Evolutionary conservation across 2,888 invertebrate species (phyloP).

Genomic region (Noctua janthe): DNA sequence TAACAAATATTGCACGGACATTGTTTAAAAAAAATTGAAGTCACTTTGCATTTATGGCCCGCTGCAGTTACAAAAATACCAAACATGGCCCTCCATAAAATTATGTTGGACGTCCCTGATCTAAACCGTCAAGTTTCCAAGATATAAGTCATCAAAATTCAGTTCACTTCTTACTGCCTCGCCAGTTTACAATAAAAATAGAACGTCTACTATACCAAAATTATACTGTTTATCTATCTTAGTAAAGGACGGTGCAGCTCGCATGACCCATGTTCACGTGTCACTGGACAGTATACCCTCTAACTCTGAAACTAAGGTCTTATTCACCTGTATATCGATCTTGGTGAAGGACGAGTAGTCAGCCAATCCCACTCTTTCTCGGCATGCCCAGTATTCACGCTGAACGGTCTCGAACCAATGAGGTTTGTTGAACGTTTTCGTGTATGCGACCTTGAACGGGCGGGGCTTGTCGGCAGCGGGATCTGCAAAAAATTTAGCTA

Average conservation of each 20-base stretch:
- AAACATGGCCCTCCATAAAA: too few relatives aligned
- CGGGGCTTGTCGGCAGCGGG: constrained; percentile 75
- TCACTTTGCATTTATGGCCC: too few relatives aligned
- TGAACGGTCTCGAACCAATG: constrained; percentile 97
- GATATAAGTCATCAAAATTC: too few relatives aligned
- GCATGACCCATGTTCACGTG: neutral
- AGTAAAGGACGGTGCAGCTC: neutral
- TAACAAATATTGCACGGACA: too few relatives aligned
- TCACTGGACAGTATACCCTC: neutral
- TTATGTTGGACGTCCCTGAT: too few relatives aligned
- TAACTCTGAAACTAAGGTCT: neutral
- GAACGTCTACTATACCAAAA: neutral
- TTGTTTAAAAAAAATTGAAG: too few relatives aligned
- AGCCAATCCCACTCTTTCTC: constrained; percentile 97
- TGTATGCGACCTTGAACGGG: constrained; percentile 93
- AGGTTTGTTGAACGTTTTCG: constrained; percentile 97
- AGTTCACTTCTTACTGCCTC: neutral
- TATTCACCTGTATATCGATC: constrained; percentile 96
- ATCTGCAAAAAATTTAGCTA: constrained; percentile 74
- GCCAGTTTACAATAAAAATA: neutral
- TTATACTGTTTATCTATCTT: neutral
- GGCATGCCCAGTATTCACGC: constrained; percentile 97
- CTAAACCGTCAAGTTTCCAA: too few relatives aligned
- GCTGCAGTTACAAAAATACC: too few relatives aligned
- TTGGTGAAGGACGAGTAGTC: constrained; percentile 99